Evolutionary conservation across 2,888 invertebrate genomes (phyloP), one percentile per base, ranked within the genome.

Genomic region (Microdon myrmicae): DNA sequence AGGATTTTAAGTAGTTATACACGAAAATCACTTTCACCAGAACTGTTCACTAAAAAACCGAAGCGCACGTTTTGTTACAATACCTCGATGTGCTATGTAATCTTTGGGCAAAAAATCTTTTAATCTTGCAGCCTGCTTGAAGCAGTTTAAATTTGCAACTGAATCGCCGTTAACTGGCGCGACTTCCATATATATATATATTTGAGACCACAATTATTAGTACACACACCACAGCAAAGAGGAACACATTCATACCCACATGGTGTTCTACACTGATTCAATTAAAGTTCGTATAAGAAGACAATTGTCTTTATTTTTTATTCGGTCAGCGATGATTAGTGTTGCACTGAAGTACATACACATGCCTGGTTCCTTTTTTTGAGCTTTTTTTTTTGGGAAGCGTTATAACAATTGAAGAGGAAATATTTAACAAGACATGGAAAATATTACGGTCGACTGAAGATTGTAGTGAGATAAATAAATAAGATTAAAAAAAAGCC

Each of bases 101-200:
- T n/a, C n/a, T n/a, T 31, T 9, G 4, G 13, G 16, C 58, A 64
- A 3, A 5, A 29, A 4, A 28, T 10, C 17, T 43, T 28, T 34
- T 31, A 34, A 38, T n/a, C 10, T 5, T 9, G 34, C 58, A 69
- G 69, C 67, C 67, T 69, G 67, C 68, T 60, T 69, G 68, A 58
- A 72, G 69, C 70, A 72, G 71, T 72, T 71, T 71, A 54, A 71
- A 76, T 74, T 74, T 73, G 72, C 77, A 76, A 77, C 76, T 77
- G 77, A 75, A 70, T 70, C 72, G 70, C 66, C 70, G 53, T 70
- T 74, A 78, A 77, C 77, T 74, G 73, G 75, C 74, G 76, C 73
- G 70, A 68, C 66, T 68, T 69, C 73, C 70, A 72, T 77, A 75
- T 78, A 78, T 74, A 74, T 75, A 25, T 45, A 67, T 12, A 29